Evolutionary conservation across 2,797 vertebrate species (phyloP).

Genomic region (Sebastes miniatus): DNA sequence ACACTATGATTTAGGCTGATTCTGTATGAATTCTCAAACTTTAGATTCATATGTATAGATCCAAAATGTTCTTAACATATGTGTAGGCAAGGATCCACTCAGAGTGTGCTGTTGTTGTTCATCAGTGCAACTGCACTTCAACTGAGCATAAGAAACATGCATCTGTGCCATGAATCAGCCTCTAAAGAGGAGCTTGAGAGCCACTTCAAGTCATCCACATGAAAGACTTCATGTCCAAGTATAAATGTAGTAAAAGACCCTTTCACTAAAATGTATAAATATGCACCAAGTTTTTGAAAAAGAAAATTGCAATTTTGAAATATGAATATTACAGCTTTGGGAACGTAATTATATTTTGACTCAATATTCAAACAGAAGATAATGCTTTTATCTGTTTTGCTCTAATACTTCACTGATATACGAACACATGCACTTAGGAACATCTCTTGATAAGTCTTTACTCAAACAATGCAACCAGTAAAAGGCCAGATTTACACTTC

Average conservation of each 20-base stretch:
- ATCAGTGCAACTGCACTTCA: neutral
- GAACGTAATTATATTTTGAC: no score
- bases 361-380: neutral
- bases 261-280: neutral
- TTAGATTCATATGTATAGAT: neutral
- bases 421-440: neutral
- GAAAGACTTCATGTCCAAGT: neutral
- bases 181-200: neutral
- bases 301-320: neutral
- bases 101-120: neutral
- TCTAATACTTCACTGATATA: neutral
- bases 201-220: neutral
- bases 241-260: neutral
- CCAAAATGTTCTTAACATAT: neutral
- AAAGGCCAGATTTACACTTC: neutral
- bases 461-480: neutral
- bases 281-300: neutral
- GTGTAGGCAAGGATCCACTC: neutral
- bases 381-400: neutral
- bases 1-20: neutral
- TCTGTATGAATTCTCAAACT: neutral
- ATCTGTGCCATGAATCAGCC: neutral
- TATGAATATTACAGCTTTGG: neutral
- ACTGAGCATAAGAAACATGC: neutral
- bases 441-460: neutral